phyloP scores from a whole-genome alignment of 35 echinoderm and acorn worm genomes.

The Apostichopus japonicus region DNA sequence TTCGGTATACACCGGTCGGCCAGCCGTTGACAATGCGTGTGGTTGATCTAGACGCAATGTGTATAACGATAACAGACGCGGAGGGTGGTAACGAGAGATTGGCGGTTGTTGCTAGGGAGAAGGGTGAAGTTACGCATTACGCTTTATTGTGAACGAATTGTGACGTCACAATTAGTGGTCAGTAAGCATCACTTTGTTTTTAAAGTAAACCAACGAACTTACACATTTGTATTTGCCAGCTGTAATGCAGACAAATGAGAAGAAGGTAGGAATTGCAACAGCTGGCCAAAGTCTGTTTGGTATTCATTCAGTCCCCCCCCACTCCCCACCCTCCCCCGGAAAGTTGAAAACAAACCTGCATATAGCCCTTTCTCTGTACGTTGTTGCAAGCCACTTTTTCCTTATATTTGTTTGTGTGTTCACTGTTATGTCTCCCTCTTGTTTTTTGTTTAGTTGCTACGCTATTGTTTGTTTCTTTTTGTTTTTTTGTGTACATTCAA shows the following conservation, averaged over 20 bases:
- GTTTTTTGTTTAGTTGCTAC: background rate
- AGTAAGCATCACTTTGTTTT: no score
- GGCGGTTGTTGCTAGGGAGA: conserved; percentile 3
- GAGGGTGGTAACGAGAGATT: conserved; percentile 6
- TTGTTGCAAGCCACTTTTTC: background rate
- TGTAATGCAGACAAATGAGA: no score
- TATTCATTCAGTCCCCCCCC: no score
- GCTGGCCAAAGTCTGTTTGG: no score
- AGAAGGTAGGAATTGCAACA: no score
- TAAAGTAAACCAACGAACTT: no score
- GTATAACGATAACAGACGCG: conserved; percentile 11
- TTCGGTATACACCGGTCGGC: conserved; percentile 13
- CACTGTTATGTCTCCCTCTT: background rate
- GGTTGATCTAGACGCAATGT: conserved; percentile 46
- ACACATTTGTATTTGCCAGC: no score
- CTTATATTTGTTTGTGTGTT: background rate
- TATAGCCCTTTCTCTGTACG: background rate
- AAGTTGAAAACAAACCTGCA: background rate
- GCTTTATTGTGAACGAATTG: background rate
- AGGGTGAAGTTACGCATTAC: conserved; percentile 17
- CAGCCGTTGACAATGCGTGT: conserved; percentile 23
- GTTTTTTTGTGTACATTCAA: no score
- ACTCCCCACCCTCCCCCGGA: no score
- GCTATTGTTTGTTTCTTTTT: no score
- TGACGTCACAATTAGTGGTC: no score